A percentile compares a stretch with the other conserved stretches of the same genome.
Evolutionary conservation across 2,888 invertebrate species (phyloP).

Genomic region (Mythimna impura): DNA sequence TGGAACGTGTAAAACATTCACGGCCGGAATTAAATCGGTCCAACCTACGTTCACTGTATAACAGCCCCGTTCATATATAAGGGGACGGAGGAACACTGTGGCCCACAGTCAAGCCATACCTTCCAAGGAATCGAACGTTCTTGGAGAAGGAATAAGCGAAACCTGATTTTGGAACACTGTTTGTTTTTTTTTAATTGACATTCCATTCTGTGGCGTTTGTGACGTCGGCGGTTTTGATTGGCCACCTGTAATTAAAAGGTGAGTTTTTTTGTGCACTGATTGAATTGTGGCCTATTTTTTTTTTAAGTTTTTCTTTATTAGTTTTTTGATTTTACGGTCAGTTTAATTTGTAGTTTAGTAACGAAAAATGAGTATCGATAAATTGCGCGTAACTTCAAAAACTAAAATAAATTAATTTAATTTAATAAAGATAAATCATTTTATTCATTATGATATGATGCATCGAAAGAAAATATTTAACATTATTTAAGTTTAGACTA

Average conservation of each 20-base stretch:
- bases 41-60: constrained; percentile 66
- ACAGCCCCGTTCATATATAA: constrained; percentile 72
- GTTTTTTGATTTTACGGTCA: not conserved
- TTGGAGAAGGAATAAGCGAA: constrained; percentile 37
- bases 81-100: constrained; percentile 55
- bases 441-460: not conserved
- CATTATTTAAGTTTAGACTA: not conserved
- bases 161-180: constrained; percentile 48
- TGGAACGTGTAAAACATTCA: constrained; percentile 26
- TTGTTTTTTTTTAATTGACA: constrained; percentile 64
- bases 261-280: constrained; percentile 36
- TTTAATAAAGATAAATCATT: not conserved
- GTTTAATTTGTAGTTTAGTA: not conserved
- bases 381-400: not conserved
- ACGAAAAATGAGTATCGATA: not conserved
- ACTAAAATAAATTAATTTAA: no score
- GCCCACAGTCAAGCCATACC: constrained; percentile 74
- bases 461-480: no score
- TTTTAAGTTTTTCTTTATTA: not conserved
- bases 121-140: constrained; percentile 64
- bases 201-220: constrained; percentile 64
- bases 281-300: constrained; percentile 14
- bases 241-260: constrained; percentile 56
- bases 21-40: constrained; percentile 31
- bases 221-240: constrained; percentile 59